A percentile compares a stretch with the other conserved stretches of the same genome.
phyloP scores from a whole-genome alignment of 2,888 invertebrate genomes.

The Phyllotreta cruciferae region DNA sequence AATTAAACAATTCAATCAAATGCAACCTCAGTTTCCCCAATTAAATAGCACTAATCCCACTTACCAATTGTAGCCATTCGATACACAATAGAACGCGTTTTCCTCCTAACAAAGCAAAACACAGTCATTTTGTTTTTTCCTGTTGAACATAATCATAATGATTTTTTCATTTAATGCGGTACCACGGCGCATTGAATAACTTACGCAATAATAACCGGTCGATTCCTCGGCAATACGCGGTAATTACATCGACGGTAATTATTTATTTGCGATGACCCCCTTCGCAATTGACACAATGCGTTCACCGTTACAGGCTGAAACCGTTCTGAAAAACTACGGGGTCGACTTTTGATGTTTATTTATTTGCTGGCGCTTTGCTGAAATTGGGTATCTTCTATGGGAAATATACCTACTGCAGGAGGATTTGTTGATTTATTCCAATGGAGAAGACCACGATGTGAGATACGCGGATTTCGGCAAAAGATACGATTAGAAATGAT shows the following conservation, averaged over 20 bases:
- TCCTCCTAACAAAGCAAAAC: slow-evolving; percentile 5
- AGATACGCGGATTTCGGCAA: too few species aligned
- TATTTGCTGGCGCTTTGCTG: background rate
- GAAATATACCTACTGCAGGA: too few species aligned
- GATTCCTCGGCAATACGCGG: slow-evolving; percentile 1
- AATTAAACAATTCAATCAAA: too few species aligned
- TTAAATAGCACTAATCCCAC: too few species aligned
- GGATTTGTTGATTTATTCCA: too few species aligned
- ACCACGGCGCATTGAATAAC: slow-evolving; percentile 12
- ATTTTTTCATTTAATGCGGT: slow-evolving; percentile 21
- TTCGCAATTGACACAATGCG: slow-evolving; percentile 9
- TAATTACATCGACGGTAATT: slow-evolving; percentile 23
- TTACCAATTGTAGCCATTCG: background rate
- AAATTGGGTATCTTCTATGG: too few species aligned
- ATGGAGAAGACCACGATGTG: too few species aligned
- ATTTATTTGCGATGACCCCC: slow-evolving; percentile 23
- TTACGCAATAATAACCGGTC: slow-evolving; percentile 20
- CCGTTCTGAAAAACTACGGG: background rate
- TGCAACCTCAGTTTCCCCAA: too few species aligned
- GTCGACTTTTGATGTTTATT: background rate
- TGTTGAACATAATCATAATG: slow-evolving; percentile 21
- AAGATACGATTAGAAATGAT: too few species aligned
- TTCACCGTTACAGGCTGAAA: slow-evolving; percentile 2
- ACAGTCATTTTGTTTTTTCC: slow-evolving; percentile 25
- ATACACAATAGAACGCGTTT: slow-evolving; percentile 4